Evolutionary conservation across 1,140 invertebrate genomes (phyloP), one percentile per base, ranked within the genome.

Genomic region (Lutraria rhynchaena): DNA sequence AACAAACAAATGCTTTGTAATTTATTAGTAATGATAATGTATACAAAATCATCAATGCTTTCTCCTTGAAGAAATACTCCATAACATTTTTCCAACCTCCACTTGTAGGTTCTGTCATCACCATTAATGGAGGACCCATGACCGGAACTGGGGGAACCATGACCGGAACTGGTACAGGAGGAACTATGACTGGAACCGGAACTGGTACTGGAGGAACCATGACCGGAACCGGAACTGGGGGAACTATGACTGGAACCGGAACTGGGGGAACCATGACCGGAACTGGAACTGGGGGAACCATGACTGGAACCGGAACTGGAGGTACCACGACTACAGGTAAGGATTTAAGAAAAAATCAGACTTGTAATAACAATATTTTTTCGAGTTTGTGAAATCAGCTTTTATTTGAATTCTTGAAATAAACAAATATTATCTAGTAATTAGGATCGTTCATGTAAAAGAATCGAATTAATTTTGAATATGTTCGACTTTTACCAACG

Each of bases 91-190:
- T n/a, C n/a, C n/a, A n/a, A n/a, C n/a, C n/a, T n/a, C n/a, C n/a
- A n/a, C 19, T 3, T 27, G 24, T 9, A 27, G 55, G 55, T 27
- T 27, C 24, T 27, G 15, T 57, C 22, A 24, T 11, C 11, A 11
- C 11, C n/a, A 57, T 27, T 27, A 27, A 9, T 24, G 55, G 55
- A 57, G 51, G 51, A 53, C 3, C 22, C 22, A 27, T 57, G 15
- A 17, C 55, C 55, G 55, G 55, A 57, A 57, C 15, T 3, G 55
- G 55, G 24, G 60, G 60, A 35, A 69, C 65, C 19, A 46, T 69
- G 65, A 69, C 65, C 37, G 65, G 65, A 69, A 69, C 65, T 24
- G 65, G 65, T 49, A 69, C 65, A 3, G 65, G 65, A 11, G 65
- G 65, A n/a, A 69, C 65, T 9, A 69, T 69, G 65, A 69, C 65